Evolutionary conservation across 2,888 invertebrate genomes (phyloP).

Genomic region (Tridacna gigas): DNA sequence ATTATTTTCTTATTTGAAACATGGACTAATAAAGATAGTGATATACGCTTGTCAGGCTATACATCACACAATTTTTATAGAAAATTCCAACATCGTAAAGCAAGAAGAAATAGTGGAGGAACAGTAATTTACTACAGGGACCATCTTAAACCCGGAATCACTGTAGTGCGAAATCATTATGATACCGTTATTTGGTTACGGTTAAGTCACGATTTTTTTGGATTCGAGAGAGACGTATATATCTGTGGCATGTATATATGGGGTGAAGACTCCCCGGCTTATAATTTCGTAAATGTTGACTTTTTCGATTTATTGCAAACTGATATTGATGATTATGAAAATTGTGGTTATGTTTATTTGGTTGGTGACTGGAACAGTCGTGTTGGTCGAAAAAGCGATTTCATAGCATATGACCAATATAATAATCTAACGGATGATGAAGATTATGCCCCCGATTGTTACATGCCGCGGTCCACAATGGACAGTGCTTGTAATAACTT

Average conservation of each 20-base stretch:
- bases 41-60: constrained; percentile 22
- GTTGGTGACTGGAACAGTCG: neutral
- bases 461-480: neutral
- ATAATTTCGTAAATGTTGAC: no score
- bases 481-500: neutral
- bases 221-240: no score
- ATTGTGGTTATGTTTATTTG: no score
- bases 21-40: constrained; percentile 15
- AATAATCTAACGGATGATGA: neutral
- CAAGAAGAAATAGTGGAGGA: constrained; percentile 14
- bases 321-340: no score
- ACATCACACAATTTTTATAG: constrained; percentile 17
- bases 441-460: neutral
- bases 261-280: no score
- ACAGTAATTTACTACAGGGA: constrained; percentile 18
- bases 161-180: constrained; percentile 4
- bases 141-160: no score
- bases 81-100: constrained; percentile 14
- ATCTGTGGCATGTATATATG: no score
- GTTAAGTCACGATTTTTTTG: no score
- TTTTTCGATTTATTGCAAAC: no score
- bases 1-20: constrained; percentile 24
- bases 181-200: constrained; percentile 20
- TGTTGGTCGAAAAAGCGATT: neutral
- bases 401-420: neutral